phyloP scores from a whole-genome alignment of 2,113 vertebrate genomes.

The Alaudala cheleensis region DNA sequence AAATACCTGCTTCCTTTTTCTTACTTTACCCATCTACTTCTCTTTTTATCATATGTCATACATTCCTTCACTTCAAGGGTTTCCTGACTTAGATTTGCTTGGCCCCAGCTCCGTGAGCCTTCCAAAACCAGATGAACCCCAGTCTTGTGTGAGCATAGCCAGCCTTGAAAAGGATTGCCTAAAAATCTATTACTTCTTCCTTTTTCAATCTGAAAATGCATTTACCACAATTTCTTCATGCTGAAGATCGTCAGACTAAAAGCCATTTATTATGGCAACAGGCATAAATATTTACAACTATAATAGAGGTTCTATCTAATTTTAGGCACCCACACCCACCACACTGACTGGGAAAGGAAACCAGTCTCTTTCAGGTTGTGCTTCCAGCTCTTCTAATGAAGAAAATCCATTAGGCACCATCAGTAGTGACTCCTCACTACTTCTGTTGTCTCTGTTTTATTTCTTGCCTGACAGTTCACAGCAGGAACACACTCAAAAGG shows the following conservation, averaged over 20 bases:
- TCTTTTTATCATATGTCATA: not conserved
- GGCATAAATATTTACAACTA: slow-evolving; percentile 29
- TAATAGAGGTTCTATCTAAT: not conserved
- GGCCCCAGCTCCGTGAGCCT: not conserved
- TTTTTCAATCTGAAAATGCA: not conserved
- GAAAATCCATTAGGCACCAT: not conserved
- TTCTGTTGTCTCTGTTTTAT: not conserved
- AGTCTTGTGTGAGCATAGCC: not conserved
- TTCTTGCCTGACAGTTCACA: not conserved
- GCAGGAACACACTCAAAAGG: not conserved
- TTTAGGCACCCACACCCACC: slow-evolving; percentile 3
- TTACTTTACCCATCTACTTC: slow-evolving; percentile 36
- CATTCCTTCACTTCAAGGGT: not conserved
- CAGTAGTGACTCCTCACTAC: not conserved
- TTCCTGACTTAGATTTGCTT: slow-evolving; percentile 4
- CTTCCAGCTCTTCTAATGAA: not conserved
- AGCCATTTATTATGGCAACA: not conserved
- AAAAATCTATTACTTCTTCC: not conserved
- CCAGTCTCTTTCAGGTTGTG: not conserved
- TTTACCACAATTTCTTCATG: not conserved
- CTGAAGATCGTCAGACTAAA: not conserved
- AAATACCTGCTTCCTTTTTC: slow-evolving; percentile 4
- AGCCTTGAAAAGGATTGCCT: not conserved
- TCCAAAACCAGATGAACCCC: not conserved
- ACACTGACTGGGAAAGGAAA: not conserved